Evolutionary conservation across 2,113 vertebrate genomes (phyloP), one percentile per base, ranked within the genome.

Genomic region (Eurystomus gularis): DNA sequence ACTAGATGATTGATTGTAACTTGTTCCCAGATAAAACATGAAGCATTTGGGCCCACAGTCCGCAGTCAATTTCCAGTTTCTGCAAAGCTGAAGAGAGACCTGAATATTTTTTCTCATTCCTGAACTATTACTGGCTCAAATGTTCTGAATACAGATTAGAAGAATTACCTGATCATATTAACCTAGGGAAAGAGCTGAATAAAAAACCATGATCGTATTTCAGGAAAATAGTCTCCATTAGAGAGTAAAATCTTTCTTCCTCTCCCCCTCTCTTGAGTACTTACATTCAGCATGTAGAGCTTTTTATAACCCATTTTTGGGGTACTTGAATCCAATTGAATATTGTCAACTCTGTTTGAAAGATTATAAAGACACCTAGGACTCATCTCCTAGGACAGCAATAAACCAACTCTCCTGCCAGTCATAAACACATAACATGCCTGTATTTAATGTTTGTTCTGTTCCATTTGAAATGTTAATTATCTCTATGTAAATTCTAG

Each of bases 381-480:
- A 83, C 82, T 94, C 71, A 42, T 83, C 49, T 90, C 71, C 82
- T 83, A 49, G 82, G 68, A 92, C 60, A 75, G 87, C 66, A 88
- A 48, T 49, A 84, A 86, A 60, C n/a, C 46, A 85, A 12, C 60
- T 17, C 68, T 71, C n/a, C 68, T 77, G 75, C 64, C 84, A 90
- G 86, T 44, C 90, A 83, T 42, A 96, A 97, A 92, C 86, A 94
- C 69, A 46, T 29, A 96, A 93, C 70, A 95, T 71, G 84, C 42
- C 82, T 87, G 52, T 58, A 65, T 77, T 94, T 87, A 80, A 92
- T 93, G 86, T 92, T 86, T 94, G 73, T 80, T 57, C 65, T 39
- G 66, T 58, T 75, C 80, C 51, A 4, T 97, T 96, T 97, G 96
- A 97, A 97, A 97, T 96, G 94, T 88, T 97, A 95, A 96, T 95